Base-by-base conservation (phyloP, 2,113 vertebrate genomes). In the Percopsis transmontana region DNA sequence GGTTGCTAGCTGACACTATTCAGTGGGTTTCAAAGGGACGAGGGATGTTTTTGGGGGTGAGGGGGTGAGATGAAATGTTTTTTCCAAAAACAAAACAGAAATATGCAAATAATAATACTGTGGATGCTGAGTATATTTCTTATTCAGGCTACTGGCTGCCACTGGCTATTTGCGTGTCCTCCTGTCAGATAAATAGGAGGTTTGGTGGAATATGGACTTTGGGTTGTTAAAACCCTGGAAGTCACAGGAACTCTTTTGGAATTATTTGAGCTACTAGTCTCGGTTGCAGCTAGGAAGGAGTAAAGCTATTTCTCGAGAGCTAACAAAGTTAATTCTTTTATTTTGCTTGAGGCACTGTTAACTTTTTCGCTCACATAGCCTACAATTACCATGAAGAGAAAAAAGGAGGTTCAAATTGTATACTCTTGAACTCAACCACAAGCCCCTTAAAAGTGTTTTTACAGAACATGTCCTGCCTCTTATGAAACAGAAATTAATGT, bases 141-240 rank as follows among this genome's bases (percentile, higher is more conserved):
- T 47, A 19, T 66, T 68, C 24, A 61, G 48, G 27, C 24, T 24
- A 57, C 38, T 70, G 57, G 18, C 38, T 66, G 33, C 6, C 39
- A 57, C 58, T 55, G 16, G 50, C 54, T 19, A 45, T 72, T 68
- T 72, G 5, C 62, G 41, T 58, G 48, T 61, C 56, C 58, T 42
- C 44, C n/a, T 11, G 21, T 24, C 33, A n/a, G 5, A 68, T 20
- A 56, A 70, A 62, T 27, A 10, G 18, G 21, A 70, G 19, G 41
- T 50, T 15, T n/a, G 42, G 3, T 41, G 15, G 11, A 64, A 12
- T 62, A 62, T n/a, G 21, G 15, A 15, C 44, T 71, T 67, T 21
- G 4, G 51, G 50, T 40, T 11, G 0, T 13, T 20, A 11, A 47
- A 54, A 24, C 52, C 53, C 18, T 38, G 50, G 9, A 50, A 19